Evolutionary conservation across 2,113 vertebrate genomes (phyloP), one percentile per base, ranked within the genome.

Genomic region (Beaufortia kweichowensis): DNA sequence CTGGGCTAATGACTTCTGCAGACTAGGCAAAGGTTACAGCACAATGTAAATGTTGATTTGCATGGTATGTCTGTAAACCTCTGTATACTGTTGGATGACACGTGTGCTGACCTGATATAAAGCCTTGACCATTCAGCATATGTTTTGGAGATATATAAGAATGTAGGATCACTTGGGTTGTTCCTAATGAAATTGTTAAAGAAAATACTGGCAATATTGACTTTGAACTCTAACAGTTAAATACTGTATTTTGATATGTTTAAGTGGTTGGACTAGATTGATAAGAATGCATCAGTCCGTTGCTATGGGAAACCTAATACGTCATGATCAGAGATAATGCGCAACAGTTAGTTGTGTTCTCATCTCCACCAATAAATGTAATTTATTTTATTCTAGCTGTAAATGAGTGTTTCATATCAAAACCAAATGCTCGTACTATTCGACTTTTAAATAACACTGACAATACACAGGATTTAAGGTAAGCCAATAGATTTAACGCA

Each of bases 1-100:
- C 35, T 43, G 31, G 69, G 55, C 69, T 72, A 72, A 72, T 72
- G 69, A 7, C 56, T 57, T 72, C 23, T 43, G 53, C 69, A 72
- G 53, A 59, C 21, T 59, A 59, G 69, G 55, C 55, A 72, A n/a
- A 11, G 56, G 35, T 39, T 28, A 43, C 53, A 48, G 50, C 46
- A 35, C 12, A 64, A 29, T 68, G 55, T 50, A 41, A 12, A 57
- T 43, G 15, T 21, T 59, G 48, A 14, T 67, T 67, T 31, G 23
- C 23, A n/a, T 10, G 23, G 35, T 29, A 6, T 62, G 60, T 33
- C 5, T 65, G 63, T 12, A 33, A 56, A 56, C n/a, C n/a, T 26
- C 31, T 24, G n/a, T 21, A 15, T 53, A 15, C 48, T 50, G 19
- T 6, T 33, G 29, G 43, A 46, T 17, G 15, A 11, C 14, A 46